Base-by-base conservation (phyloP, 2,888 invertebrate species). In the Nymphalis urticae region DNA sequence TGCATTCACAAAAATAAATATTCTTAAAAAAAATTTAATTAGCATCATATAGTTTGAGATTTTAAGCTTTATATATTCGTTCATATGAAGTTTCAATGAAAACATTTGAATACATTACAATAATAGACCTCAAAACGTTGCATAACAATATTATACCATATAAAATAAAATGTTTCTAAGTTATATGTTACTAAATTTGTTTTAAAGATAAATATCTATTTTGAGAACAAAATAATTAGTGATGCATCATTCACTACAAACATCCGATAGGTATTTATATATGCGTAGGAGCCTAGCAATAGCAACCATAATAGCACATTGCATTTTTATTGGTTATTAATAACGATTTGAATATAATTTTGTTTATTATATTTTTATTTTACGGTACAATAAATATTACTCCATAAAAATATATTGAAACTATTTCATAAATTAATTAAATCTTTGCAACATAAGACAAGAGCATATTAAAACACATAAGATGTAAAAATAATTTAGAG, bases 251-350 rank as follows among this genome's bases (percentile, higher is more conserved):
- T 66, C 48, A 36, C 54, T 56, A 32, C 59, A 63, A 68, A 69
- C 69, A 69, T 66, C 68, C 61, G 63, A 63, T 61, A 58, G 36
- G 58, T 58, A 60, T 66, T 56, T 48, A 58, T 47, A 50, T 68
- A 48, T 42, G 68, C 59, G 71, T 71, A 56, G 61, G 66, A 66
- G 66, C 42, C 27, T 16, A 32, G 54, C 16, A 56, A 8, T 32
- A 51, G 51, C 58, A 59, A 27, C 27, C 48, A 27, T 62, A 36
- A 48, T 62, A 61, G 24, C 50, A 53, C 36, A 48, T 70, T 24
- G 19, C 48, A 17, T 42, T 68, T 62, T 67, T 62, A 47, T 61
- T 60, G 36, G 32, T 61, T 47, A 48, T 62, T 56, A 8, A 53
- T 54, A 54, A 19, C 19, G 6, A 27, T 27, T 27, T 27, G 1